phyloP scores from a whole-genome alignment of 2,888 invertebrate species.

The Deilephila elpenor region DNA sequence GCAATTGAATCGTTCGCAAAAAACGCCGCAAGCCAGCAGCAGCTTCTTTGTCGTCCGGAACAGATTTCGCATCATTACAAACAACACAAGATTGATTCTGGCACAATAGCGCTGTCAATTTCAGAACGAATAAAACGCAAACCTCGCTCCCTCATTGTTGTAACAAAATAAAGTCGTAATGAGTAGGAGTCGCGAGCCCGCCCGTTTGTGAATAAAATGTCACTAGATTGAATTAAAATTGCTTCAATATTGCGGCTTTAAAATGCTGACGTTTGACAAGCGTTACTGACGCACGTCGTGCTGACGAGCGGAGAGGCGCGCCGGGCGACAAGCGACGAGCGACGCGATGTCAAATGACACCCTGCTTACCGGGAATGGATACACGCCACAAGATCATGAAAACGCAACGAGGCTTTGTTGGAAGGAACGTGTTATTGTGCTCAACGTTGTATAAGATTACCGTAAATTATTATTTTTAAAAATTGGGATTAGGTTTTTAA shows the following conservation, averaged over 20 bases:
- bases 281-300: constrained; percentile 75
- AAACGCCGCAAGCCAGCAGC: constrained; percentile 67
- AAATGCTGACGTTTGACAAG: constrained; percentile 78
- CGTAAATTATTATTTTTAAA: not conserved
- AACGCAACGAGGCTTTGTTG: not conserved
- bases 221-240: constrained; percentile 80
- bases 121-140: constrained; percentile 68
- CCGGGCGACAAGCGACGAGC: constrained; percentile 21
- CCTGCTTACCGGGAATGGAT: constrained; percentile 1
- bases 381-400: not conserved
- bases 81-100: constrained; percentile 77
- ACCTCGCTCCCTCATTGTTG: constrained; percentile 74
- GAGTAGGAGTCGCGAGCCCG: constrained; percentile 64
- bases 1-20: constrained; percentile 52
- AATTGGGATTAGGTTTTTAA: not conserved
- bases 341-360: constrained; percentile 8
- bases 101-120: constrained; percentile 76
- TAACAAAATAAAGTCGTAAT: constrained; percentile 82
- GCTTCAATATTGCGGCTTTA: constrained; percentile 74
- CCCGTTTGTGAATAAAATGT: constrained; percentile 66
- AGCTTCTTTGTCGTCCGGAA: constrained; percentile 77
- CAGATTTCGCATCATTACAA: constrained; percentile 78
- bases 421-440: not conserved
- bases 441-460: not conserved
- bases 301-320: constrained; percentile 44